Base-by-base conservation (phyloP, 2,797 vertebrate species). In the Amniataba percoides region DNA sequence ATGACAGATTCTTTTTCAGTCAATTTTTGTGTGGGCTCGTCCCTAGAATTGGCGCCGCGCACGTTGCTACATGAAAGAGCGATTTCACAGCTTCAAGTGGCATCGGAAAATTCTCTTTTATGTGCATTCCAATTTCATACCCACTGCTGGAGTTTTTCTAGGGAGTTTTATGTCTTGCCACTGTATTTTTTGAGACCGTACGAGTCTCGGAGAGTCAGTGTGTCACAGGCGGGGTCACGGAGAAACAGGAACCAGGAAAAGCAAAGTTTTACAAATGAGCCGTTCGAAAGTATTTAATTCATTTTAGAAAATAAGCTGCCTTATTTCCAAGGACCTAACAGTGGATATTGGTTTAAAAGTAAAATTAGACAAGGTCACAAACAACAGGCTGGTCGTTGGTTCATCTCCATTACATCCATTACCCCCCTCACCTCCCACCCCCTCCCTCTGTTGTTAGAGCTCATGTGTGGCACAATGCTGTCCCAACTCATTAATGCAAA, bases 41-140 rank as follows among this genome's bases (percentile, higher is more conserved):
- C 87, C 83, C 68, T 58, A 79, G 88, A 86, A 87, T 82, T 88
- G 85, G 86, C 66, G 27, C 69, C 1, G 64, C 11, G 62, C 74
- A 1, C 36, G 27, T 67, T 39, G 68, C 84, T 51, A 88, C 89
- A 89, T 88, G 85, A 93, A 91, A 88, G 86, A 85, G 69, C 23
- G 36, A 93, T 93, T 94, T 92, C 89, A 91, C 89, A 89, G 89
- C 78, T 85, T 86, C 71, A 19, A 92, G 83, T 75, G 56, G 81
- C 79, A 77, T 89, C 36, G 39, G 74, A 88, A 91, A 80, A 88
- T 85, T 82, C 83, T 77, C 85, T 90, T 88, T 89, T 87, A 87
- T 90, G 87, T 83, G 78, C 57, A 71, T 83, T 89, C 78, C 87
- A 85, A 77, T 90, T 89, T 86, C 77, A 73, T 76, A 82, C 78